Conservation (phyloP, 2,888 invertebrate genomes). For the Venusia cambrica region DNA sequence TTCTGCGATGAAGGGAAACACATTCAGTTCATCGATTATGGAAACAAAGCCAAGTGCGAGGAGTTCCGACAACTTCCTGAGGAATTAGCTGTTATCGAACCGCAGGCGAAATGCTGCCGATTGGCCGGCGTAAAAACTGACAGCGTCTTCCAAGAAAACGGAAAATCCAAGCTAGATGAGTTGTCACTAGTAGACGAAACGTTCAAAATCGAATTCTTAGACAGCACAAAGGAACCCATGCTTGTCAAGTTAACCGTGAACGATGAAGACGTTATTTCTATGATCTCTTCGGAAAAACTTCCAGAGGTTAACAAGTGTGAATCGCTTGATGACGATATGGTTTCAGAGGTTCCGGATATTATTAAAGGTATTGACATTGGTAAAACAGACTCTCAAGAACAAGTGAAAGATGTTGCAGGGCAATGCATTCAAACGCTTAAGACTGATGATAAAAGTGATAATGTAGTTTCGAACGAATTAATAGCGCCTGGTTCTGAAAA, state of each 20-base stretch:
- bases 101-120: constrained; percentile 83
- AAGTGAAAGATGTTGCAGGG: background rate
- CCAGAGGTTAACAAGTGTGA: too few species aligned
- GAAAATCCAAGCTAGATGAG: constrained; percentile 57
- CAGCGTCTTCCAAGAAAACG: constrained; percentile 59
- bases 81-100: constrained; percentile 77
- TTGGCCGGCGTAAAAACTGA: constrained; percentile 73
- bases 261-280: constrained; percentile 62
- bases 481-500: background rate
- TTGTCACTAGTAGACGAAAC: constrained; percentile 54
- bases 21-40: constrained; percentile 86
- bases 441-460: constrained; percentile 17
- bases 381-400: constrained; percentile 1
- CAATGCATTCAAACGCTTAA: constrained; percentile 11
- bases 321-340: constrained; percentile 9
- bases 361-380: background rate
- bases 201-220: constrained; percentile 83
- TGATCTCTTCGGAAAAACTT: constrained; percentile 30
- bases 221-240: constrained; percentile 79
- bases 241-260: constrained; percentile 81
- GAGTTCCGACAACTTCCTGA: constrained; percentile 83
- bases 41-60: constrained; percentile 83
- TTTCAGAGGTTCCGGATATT: constrained; percentile 4
- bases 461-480: constrained; percentile 6
- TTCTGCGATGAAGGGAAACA: constrained; percentile 78